Conservation (phyloP, 2,113 vertebrate genomes). For the Plotosus lineatus region DNA sequence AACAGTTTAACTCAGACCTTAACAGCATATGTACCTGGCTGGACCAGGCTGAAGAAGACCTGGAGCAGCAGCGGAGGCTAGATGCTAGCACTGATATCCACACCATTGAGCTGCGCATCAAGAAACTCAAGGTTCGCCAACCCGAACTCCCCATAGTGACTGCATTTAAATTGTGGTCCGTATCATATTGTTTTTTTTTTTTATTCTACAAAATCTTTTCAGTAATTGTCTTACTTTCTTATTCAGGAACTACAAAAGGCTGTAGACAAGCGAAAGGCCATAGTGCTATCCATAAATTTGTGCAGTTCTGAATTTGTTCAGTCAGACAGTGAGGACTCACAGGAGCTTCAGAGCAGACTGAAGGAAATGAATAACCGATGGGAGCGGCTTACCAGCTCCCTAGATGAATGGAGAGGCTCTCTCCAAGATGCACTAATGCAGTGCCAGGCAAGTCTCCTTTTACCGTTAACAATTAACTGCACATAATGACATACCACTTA, state of each 20-base stretch:
- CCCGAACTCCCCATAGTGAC: not conserved
- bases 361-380: conserved; percentile 91
- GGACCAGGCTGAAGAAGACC: conserved; percentile 80
- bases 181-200: not conserved
- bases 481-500: not conserved
- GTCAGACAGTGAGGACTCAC: conserved; percentile 75
- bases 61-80: conserved; percentile 79
- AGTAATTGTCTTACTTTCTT: not conserved
- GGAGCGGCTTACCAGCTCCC: conserved; percentile 80
- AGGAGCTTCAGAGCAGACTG: conserved; percentile 80
- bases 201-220: not conserved
- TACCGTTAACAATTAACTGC: not conserved
- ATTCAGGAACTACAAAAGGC: conserved; percentile 91
- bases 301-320: conserved; percentile 92
- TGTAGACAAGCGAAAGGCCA: conserved; percentile 89
- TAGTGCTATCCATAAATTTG: conserved; percentile 92
- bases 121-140: conserved; percentile 86
- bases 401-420: conserved; percentile 86
- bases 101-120: conserved; percentile 85
- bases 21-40: conserved; percentile 84
- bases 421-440: conserved; percentile 93
- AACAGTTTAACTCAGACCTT: conserved; percentile 90
- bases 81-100: conserved; percentile 86
- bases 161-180: not conserved
- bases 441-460: conserved; percentile 80